These are phyloP conservation scores for Puntigrus tetrazona DNA, from an alignment of 2,113 vertebrate genomes.

Conservation along the genomic window DNA sequence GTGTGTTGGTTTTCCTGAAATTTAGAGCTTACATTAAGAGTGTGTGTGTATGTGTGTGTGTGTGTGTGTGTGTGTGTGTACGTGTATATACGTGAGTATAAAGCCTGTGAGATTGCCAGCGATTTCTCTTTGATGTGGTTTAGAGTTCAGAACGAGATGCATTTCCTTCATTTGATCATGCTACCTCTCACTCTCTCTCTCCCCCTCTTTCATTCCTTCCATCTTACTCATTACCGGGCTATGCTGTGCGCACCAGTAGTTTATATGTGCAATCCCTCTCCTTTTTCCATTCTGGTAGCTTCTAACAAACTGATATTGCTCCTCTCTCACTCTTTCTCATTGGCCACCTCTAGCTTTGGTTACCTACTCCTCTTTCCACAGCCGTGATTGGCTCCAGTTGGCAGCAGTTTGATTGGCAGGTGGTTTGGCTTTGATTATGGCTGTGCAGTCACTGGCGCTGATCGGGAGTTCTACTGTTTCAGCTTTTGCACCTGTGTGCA, in stretches of 20 bases:
- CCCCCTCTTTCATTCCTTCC: slow-evolving; percentile 34
- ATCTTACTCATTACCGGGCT: slow-evolving; percentile 40
- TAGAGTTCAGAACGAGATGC: slow-evolving; percentile 43
- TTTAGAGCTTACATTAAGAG: slow-evolving; percentile 8
- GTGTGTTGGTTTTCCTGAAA: slow-evolving; percentile 12
- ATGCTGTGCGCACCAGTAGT: slow-evolving; percentile 19
- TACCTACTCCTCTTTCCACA: slow-evolving; percentile 1
- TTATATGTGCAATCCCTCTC: slow-evolving; percentile 25
- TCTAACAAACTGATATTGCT: slow-evolving; percentile 5
- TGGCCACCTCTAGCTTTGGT: background rate
- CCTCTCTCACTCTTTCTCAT: slow-evolving; percentile 2
- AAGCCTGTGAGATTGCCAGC: slow-evolving; percentile 30
- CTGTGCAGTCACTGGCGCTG: slow-evolving; percentile 42
- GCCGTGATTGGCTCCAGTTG: slow-evolving; percentile 36
- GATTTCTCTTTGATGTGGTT: slow-evolving; percentile 51
- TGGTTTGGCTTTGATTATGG: slow-evolving; percentile 47
- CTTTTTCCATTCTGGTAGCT: slow-evolving; percentile 13
- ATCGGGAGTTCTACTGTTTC: slow-evolving; percentile 42
- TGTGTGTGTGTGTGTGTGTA: slow-evolving; percentile 28
- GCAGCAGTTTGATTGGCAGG: slow-evolving; percentile 50
- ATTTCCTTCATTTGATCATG: slow-evolving; percentile 35
- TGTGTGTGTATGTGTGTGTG: slow-evolving; percentile 1
- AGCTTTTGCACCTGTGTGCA: slow-evolving; percentile 47
- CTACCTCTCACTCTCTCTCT: slow-evolving; percentile 37
- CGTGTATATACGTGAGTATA: slow-evolving; percentile 29